Base-by-base conservation (phyloP, 2,797 vertebrate species). In the Scomberomorus guttatus region DNA sequence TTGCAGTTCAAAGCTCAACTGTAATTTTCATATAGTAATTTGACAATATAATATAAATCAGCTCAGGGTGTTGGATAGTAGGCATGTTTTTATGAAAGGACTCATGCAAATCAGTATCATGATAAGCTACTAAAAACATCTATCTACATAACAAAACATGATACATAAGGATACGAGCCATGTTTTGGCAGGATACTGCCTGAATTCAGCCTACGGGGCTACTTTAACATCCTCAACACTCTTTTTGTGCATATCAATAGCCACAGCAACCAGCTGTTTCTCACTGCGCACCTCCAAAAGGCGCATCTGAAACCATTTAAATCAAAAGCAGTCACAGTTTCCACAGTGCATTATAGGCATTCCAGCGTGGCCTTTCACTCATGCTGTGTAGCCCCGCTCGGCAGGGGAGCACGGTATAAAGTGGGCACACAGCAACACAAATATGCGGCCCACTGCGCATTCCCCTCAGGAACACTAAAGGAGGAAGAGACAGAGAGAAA, bases 231-330 rank as follows among this genome's bases (percentile, higher is more conserved):
- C 86, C 75, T 77, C 62, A 72, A 80, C 67, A 46, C 58, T 72
- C 75, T 82, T 87, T 84, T 85, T 83, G 90, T 92, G 88, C 83
- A 84, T 91, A 91, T 93, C 93, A 93, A 89, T 92, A 87, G 83
- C 90, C 87, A 82, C 87, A 80, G 90, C 84, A 94, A 85, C 91
- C 93, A 94, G 93, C 93, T 94, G 92, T 92, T 95, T 91, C 87
- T 92, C 75, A 59, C 89, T 82, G 83, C 54, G 85, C 84, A 91
- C 84, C 92, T 94, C 93, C 91, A 83, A 92, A 89, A 91, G 82
- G 84, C 87, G 86, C 94, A 95, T 95, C 95, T 95, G 94, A 95
- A 95, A 94, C 84, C 93, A 85, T 94, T 95, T 94, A 95, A 94
- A 94, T 93, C 91, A 82, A 94, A 94, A 90, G 87, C 94, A 94